phyloP scores from a whole-genome alignment of 2,797 vertebrate species.

The Pteropus rufus region DNA sequence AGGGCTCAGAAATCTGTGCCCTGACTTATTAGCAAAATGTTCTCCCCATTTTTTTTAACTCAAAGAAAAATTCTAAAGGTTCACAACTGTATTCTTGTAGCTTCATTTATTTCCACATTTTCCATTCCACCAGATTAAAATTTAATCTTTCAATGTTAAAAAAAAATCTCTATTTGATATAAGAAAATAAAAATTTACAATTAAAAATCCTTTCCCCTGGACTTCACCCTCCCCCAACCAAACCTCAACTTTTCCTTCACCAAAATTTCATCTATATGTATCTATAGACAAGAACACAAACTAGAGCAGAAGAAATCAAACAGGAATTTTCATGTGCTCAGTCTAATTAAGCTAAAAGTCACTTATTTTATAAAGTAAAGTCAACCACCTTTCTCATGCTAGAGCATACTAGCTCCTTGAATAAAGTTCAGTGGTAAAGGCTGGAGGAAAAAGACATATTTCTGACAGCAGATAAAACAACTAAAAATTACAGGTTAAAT shows the following conservation, averaged over 20 bases:
- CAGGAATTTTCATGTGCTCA: background rate
- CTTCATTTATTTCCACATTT: background rate
- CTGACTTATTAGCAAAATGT: background rate
- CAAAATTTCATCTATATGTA: background rate
- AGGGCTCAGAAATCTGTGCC: background rate
- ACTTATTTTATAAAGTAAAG: background rate
- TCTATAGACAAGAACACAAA: background rate
- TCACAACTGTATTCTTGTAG: background rate
- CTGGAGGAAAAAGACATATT: background rate
- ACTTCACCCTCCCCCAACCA: background rate
- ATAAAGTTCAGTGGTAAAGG: background rate
- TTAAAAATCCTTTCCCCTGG: background rate
- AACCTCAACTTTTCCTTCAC: background rate
- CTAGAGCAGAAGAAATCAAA: background rate
- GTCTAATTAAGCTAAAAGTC: background rate
- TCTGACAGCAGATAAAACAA: slow-evolving; percentile 23
- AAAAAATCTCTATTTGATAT: background rate
- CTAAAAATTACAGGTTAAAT: slow-evolving; percentile 18
- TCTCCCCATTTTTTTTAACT: background rate
- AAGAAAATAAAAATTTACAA: background rate
- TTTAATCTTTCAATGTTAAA: background rate
- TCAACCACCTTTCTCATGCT: background rate
- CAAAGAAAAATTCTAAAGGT: background rate
- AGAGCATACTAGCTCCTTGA: background rate
- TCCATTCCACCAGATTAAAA: background rate